Evolutionary conservation across 2,888 invertebrate genomes (phyloP), one percentile per base, ranked within the genome.

Genomic region (Diabrotica balteata): DNA sequence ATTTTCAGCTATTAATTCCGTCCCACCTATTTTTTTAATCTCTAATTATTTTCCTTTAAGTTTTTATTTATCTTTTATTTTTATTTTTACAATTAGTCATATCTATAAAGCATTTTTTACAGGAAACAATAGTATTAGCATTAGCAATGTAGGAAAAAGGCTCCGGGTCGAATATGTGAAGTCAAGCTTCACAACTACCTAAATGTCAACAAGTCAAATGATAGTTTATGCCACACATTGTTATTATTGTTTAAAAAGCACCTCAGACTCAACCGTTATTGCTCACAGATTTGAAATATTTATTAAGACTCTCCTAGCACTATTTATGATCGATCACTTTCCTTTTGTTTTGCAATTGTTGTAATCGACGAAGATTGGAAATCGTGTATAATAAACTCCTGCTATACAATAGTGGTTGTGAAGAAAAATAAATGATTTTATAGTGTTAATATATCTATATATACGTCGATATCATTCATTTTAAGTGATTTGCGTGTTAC

Each of bases 151-250:
- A 50, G 22, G 17, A 66, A 63, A 53, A 62, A 49, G 50, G 58
- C 64, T 62, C 63, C 64, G 59, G 67, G 68, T 66, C 64, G 66
- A 68, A 65, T 68, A 64, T 64, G 63, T 64, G 63, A 61, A 67
- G 63, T 47, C 72, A 60, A 69, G 68, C 64, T 63, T 67, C 68
- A 68, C 68, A 68, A 63, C 68, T 64, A 67, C 59, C 68, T 69
- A 72, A 68, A 72, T 70, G 69, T 72, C 72, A 68, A 72, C 66
- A 68, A 70, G 72, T 72, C 72, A 70, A 65, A 61, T 54, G 57
- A 68, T 71, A 66, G 68, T 68, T 66, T 63, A 66, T 50, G 57
- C 68, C 63, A 63, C 61, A 65, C 65, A 72, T 70, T 72, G 69
- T 72, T 69, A 68, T 59, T 66, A 62, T 68, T 63, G 58, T 59